Evolutionary conservation across 2,113 vertebrate species (phyloP), one percentile per base, ranked within the genome.

Genomic region (Xyliphius kryptos): DNA sequence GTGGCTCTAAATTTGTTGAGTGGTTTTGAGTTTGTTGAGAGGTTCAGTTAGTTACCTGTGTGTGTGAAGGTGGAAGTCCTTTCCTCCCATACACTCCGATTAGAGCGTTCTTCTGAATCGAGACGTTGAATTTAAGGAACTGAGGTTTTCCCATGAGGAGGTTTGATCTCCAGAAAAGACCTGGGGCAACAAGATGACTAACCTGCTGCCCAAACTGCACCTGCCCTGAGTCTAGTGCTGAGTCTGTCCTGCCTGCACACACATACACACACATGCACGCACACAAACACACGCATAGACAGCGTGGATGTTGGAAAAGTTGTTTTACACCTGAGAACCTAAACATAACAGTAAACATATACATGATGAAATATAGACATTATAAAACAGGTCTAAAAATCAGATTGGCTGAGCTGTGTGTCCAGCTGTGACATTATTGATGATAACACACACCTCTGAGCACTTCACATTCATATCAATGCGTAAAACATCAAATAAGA

Each of bases 41-140:
- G 54, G 36, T 43, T 13, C n/a, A n/a, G n/a, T n/a, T 20, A 37
- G 22, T 64, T 80, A 99, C 96, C 92, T 98, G 96, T 16, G 96
- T 99, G 74, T 99, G 96, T 44, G 95, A 94, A 20, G 96, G 95
- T 16, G 91, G 90, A 14, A 99, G 89, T 21, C 96, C 96, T 82
- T 97, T 98, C 65, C 95, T 87, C 58, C 94, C 96, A 14, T 99
- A 99, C 0, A 99, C 92, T 75, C 96, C 96, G 17, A 99, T 94
- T 83, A 99, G 68, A 19, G 94, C 94, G 44, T 97, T 94, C 83
- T 93, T 97, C 86, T 96, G 95, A 72, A 99, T 93, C n/a, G 95
- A 97, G 83, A 99, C 95, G 89, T 99, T 99, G 89, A 99, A 99
- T 81, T 98, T 99, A 44, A 99, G 86, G 81, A 97, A 97, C 63